These are phyloP conservation scores for Oxystoma pomonae DNA, from an alignment of 2,888 invertebrate species.

Conservation along the genomic window DNA sequence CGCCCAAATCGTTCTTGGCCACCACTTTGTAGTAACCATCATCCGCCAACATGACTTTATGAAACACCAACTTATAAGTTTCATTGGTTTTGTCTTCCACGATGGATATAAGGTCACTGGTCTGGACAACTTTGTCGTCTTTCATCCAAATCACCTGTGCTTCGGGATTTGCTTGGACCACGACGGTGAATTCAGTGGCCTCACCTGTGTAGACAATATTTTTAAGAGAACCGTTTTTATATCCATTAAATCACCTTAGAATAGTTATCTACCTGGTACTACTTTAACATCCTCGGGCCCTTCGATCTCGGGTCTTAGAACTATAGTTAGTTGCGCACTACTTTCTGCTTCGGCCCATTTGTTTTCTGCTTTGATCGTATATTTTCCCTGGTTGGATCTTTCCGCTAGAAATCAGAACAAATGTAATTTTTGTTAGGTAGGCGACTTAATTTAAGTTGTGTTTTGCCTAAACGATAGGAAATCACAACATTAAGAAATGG, in stretches of 20 bases:
- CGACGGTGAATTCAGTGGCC: slow-evolving; percentile 69
- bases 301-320: slow-evolving; percentile 74
- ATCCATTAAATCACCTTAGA: too few relatives aligned
- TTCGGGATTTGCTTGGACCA: slow-evolving; percentile 84
- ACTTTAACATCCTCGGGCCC: slow-evolving; percentile 69
- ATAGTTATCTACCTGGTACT: slow-evolving; percentile 74
- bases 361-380: slow-evolving; percentile 75
- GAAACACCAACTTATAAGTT: slow-evolving; percentile 67
- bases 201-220: too few relatives aligned
- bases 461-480: background rate
- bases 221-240: too few relatives aligned
- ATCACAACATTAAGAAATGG: slow-evolving; percentile 1
- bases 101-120: slow-evolving; percentile 55
- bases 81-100: slow-evolving; percentile 60
- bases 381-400: slow-evolving; percentile 76
- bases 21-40: slow-evolving; percentile 73
- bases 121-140: slow-evolving; percentile 59
- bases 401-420: slow-evolving; percentile 51
- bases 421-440: background rate
- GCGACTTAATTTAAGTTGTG: background rate
- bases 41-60: slow-evolving; percentile 66
- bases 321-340: slow-evolving; percentile 71
- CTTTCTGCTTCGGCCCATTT: slow-evolving; percentile 73
- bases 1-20: slow-evolving; percentile 75
- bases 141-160: slow-evolving; percentile 84